Evolutionary conservation across 2,797 vertebrate species (phyloP).

Genomic region (Gobio occitaniae): DNA sequence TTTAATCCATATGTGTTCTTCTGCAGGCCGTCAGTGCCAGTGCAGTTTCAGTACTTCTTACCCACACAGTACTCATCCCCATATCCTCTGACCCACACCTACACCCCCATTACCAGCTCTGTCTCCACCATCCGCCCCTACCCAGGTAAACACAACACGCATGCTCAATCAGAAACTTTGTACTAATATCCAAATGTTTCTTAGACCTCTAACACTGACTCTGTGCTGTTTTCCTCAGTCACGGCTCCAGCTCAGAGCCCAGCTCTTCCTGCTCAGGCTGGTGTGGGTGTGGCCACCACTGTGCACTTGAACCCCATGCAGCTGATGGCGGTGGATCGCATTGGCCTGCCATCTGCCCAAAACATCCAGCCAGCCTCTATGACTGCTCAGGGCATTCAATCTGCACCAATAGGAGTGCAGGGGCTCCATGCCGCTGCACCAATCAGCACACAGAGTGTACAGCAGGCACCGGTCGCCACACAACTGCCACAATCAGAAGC

Average conservation of each 20-base stretch:
- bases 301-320: slow-evolving; percentile 98
- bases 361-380: slow-evolving; percentile 92
- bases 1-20: background rate
- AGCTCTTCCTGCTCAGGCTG: slow-evolving; percentile 88
- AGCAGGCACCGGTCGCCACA: slow-evolving; percentile 83
- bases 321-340: slow-evolving; percentile 96
- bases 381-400: slow-evolving; percentile 89
- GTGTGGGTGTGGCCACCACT: slow-evolving; percentile 93
- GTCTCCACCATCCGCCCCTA: slow-evolving; percentile 96
- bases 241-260: slow-evolving; percentile 95
- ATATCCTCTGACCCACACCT: slow-evolving; percentile 93
- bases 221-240: slow-evolving; percentile 71
- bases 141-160: slow-evolving; percentile 80
- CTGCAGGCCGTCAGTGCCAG: slow-evolving; percentile 89
- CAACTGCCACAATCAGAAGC: slow-evolving; percentile 83
- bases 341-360: slow-evolving; percentile 91
- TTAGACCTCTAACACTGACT: background rate
- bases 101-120: slow-evolving; percentile 96
- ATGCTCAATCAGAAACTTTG: background rate
- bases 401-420: slow-evolving; percentile 88
- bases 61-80: slow-evolving; percentile 91
- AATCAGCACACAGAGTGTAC: slow-evolving; percentile 88
- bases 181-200: background rate
- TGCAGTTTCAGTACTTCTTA: slow-evolving; percentile 97
- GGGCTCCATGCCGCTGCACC: slow-evolving; percentile 89